Evolutionary conservation across 2,888 invertebrate species (phyloP).

Genomic region (Spisula subtruncata): DNA sequence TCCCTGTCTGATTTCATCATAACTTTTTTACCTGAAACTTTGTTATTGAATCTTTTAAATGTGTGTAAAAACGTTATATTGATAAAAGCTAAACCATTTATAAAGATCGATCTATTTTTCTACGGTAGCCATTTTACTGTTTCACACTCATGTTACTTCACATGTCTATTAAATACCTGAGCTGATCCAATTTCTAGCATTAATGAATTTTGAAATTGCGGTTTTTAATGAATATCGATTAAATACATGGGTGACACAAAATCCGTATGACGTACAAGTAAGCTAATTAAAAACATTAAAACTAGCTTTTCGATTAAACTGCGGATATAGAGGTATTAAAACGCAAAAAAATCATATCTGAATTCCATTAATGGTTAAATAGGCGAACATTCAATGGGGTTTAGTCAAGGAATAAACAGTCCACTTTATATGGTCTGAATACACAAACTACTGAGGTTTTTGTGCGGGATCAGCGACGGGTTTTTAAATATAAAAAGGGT

Average conservation of each 20-base stretch:
- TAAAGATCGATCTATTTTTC: too few species aligned
- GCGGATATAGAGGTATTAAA: background rate
- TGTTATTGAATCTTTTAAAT: too few species aligned
- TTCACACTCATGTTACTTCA: too few species aligned
- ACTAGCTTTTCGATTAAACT: background rate
- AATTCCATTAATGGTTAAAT: background rate
- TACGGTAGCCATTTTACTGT: too few species aligned
- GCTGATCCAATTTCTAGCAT: background rate
- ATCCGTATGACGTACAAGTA: background rate
- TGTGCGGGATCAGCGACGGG: background rate
- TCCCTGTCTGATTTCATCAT: too few species aligned
- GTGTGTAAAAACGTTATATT: too few species aligned
- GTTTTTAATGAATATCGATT: background rate
- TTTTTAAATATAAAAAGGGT: background rate
- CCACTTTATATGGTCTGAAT: background rate
- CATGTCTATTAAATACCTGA: too few species aligned
- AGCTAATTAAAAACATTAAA: constrained; percentile 6
- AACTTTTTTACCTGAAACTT: too few species aligned
- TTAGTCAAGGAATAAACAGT: background rate
- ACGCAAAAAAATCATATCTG: background rate
- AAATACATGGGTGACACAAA: background rate
- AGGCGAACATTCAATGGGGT: background rate
- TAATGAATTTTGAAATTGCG: background rate
- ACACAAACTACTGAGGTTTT: background rate
- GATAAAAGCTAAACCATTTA: too few species aligned